Conservation (phyloP, 2,888 invertebrate species). For the Uropetala carovei region DNA sequence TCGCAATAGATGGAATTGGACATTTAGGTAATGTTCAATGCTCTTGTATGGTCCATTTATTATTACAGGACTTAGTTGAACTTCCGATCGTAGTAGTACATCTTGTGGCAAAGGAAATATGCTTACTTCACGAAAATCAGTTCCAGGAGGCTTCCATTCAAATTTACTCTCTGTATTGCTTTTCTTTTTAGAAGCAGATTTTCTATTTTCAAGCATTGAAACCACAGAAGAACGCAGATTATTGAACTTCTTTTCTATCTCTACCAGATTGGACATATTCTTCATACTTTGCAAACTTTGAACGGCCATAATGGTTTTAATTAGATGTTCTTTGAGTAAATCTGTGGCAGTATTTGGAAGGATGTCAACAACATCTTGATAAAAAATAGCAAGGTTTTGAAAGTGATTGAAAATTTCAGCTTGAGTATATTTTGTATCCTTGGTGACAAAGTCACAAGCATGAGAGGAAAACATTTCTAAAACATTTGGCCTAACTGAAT, state of each 20-base stretch:
- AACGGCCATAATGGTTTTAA: slow-evolving; percentile 69
- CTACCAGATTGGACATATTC: not conserved
- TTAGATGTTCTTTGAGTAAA: slow-evolving; percentile 71
- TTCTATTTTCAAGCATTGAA: not conserved
- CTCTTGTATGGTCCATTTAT: slow-evolving; percentile 80
- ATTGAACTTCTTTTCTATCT: not conserved
- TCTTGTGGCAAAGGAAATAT: slow-evolving; percentile 78
- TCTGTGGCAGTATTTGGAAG: slow-evolving; percentile 72
- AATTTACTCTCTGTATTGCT: not conserved
- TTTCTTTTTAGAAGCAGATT: slow-evolving; percentile 71
- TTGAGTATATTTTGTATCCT: slow-evolving; percentile 68
- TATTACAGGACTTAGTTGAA: slow-evolving; percentile 79
- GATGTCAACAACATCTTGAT: slow-evolving; percentile 73
- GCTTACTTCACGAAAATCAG: slow-evolving; percentile 73
- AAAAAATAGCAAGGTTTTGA: slow-evolving; percentile 69
- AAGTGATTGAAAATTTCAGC: slow-evolving; percentile 70
- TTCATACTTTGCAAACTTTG: slow-evolving; percentile 66
- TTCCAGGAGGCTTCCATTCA: slow-evolving; percentile 73
- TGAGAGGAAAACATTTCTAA: slow-evolving; percentile 69
- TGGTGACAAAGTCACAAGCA: slow-evolving; percentile 68
- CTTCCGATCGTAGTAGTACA: slow-evolving; percentile 71
- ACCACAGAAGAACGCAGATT: not conserved
- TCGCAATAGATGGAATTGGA: slow-evolving; percentile 86
- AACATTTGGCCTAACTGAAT: slow-evolving; percentile 68
- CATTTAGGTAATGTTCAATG: slow-evolving; percentile 85